Evolutionary conservation across 2,888 invertebrate species (phyloP), one percentile per base, ranked within the genome.

Genomic region (Agonopterix alstromeriana): DNA sequence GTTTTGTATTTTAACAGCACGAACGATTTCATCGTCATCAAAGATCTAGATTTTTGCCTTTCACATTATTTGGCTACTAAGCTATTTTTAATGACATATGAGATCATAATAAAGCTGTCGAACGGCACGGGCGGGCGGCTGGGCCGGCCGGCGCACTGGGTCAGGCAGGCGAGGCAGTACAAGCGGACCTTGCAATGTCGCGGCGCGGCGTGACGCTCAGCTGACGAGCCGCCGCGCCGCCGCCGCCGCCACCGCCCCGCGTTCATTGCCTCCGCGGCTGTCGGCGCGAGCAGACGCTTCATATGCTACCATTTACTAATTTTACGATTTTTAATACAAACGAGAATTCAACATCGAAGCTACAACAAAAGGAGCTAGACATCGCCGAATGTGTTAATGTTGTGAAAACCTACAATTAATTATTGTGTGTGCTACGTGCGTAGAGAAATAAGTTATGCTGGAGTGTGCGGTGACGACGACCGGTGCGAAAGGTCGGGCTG

Each of bases 201-300:
- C 89, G 87, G 82, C 36, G 45, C 83, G 82, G 45, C 83, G 82
- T 87, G 87, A 85, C 87, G 89, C 87, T 89, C 87, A 89, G 89
- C 88, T 89, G 88, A 88, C 80, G 79, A 73, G 76, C 76, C 74
- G 74, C 80, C 77, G 27, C 69, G 76, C 74, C 78, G 57, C 64
- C 67, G 63, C 70, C 83, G 83, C 84, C 80, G 57, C 63, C 17
- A 7, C 70, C 77, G 79, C 81, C 61, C 65, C 61, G 76, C 92
- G 91, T 92, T 92, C 91, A 92, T 91, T 91, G 91, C 90, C 90
- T 91, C 87, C 90, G 91, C 90, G 92, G 92, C 92, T 77, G 84
- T 85, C 85, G 85, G 74, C 73, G 82, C 68, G 85, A 79, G 77
- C 78, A 76, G 76, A 73, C 78, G 84, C 63, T 56, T 60, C 62